phyloP scores from a whole-genome alignment of 2,888 invertebrate species.

The Sarcophaga rosellei region DNA sequence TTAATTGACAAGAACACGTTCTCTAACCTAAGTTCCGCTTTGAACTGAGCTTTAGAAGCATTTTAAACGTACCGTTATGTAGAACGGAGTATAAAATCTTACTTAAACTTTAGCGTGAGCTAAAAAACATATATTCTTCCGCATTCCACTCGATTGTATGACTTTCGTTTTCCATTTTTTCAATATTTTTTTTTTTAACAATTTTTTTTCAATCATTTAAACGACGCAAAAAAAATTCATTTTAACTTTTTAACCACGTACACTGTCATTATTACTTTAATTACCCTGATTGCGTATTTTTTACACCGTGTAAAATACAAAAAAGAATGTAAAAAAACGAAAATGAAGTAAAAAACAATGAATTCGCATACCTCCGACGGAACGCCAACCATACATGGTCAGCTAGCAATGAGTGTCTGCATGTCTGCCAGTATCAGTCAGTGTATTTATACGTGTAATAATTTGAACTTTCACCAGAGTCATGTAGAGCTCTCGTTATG shows the following conservation, averaged over 20 bases:
- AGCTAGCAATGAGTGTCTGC: too few species aligned
- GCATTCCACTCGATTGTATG: too few species aligned
- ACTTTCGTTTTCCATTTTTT: too few species aligned
- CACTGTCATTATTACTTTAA: slow-evolving; percentile 65
- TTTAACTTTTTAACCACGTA: slow-evolving; percentile 56
- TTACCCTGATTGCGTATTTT: slow-evolving; percentile 65
- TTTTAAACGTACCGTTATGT: too few species aligned
- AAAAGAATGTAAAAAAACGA: not conserved
- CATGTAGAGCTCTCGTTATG: slow-evolving; percentile 57
- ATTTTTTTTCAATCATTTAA: slow-evolving; percentile 21
- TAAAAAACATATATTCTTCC: too few species aligned
- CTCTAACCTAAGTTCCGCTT: too few species aligned
- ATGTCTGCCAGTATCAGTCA: slow-evolving; percentile 10
- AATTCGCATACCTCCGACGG: slow-evolving; percentile 40
- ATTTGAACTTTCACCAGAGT: slow-evolving; percentile 64
- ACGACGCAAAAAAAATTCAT: not conserved
- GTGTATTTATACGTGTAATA: slow-evolving; percentile 63
- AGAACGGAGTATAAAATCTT: too few species aligned
- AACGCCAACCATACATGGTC: not conserved
- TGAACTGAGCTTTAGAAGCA: too few species aligned
- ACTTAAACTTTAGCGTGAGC: too few species aligned
- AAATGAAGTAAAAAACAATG: slow-evolving; percentile 30
- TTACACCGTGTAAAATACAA: slow-evolving; percentile 29
- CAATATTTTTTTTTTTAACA: not conserved
- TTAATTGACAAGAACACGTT: too few species aligned